Percentiles rank a stretch among this genome's conserved stretches.
Conservation (phyloP, 2,113 vertebrate genomes). For the Poeciliopsis turrubarensis region DNA sequence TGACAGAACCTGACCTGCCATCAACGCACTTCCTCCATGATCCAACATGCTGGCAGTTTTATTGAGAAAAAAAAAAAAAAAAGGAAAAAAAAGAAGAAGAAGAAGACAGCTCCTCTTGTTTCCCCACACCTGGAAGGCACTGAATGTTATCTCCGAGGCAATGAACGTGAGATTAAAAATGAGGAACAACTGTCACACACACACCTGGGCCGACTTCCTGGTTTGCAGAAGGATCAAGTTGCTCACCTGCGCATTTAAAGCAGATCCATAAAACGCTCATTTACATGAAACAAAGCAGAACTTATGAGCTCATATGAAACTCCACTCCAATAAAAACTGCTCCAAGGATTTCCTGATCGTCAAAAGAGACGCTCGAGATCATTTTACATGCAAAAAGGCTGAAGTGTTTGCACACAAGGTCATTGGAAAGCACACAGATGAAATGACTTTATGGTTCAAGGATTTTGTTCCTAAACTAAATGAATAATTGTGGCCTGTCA, state of each 20-base stretch:
- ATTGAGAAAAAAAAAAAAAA: background rate
- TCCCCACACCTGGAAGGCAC: slow-evolving; percentile 2
- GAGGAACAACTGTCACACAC: slow-evolving; percentile 9
- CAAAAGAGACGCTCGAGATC: background rate
- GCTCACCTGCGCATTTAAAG: background rate
- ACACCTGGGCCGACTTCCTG: slow-evolving; percentile 42
- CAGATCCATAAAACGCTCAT: background rate
- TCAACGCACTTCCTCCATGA: background rate
- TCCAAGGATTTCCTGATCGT: background rate
- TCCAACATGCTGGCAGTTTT: slow-evolving; percentile 29
- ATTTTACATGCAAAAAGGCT: slow-evolving; percentile 2
- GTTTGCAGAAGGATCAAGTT: background rate
- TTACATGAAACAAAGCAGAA: background rate
- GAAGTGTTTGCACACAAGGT: background rate
- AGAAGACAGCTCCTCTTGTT: background rate
- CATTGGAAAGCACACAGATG: background rate
- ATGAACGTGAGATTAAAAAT: background rate
- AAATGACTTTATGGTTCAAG: background rate
- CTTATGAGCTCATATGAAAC: background rate
- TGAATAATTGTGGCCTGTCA: background rate
- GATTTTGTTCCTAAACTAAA: background rate
- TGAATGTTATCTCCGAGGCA: background rate
- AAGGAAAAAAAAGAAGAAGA: too few species aligned
- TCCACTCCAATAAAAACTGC: background rate
- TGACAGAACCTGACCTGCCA: background rate